Conservation (phyloP, 53 echinoderm and acorn worm genomes). For the Astropecten irregularis region DNA sequence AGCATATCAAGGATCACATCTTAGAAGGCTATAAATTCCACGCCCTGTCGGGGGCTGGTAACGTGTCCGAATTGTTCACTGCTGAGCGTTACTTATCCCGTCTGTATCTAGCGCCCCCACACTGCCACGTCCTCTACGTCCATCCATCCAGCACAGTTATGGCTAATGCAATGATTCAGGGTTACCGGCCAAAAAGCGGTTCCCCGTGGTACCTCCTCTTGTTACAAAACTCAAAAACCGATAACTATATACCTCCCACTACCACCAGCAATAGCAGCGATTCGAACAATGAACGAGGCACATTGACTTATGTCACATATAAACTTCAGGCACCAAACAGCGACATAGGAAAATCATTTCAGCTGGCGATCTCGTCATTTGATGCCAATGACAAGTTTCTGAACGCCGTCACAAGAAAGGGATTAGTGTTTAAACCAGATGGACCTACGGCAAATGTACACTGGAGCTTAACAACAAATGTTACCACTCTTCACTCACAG, state of each 20-base stretch:
- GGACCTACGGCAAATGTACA: constrained; percentile 63
- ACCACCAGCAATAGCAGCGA: neutral
- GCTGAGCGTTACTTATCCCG: constrained; percentile 49
- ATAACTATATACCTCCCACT: neutral
- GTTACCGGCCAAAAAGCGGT: constrained; percentile 43
- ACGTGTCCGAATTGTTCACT: constrained; percentile 51
- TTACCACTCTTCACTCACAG: constrained; percentile 47
- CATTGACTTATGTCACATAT: constrained; percentile 39
- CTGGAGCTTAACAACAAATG: constrained; percentile 60
- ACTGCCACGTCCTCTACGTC: constrained; percentile 55
- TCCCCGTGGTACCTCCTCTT: constrained; percentile 61
- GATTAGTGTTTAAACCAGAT: constrained; percentile 44
- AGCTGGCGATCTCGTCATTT: constrained; percentile 48
- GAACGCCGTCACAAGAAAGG: constrained; percentile 44
- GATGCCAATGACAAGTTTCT: constrained; percentile 43
- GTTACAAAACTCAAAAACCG: constrained; percentile 32
- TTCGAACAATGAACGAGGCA: constrained; percentile 14
- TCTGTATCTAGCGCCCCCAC: constrained; percentile 39
- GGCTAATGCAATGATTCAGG: constrained; percentile 52
- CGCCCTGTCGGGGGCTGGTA: constrained; percentile 27
- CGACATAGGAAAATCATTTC: constrained; percentile 56
- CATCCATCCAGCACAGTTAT: constrained; percentile 51
- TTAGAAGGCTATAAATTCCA: constrained; percentile 66
- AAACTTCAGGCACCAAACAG: constrained; percentile 62
- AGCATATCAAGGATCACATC: constrained; percentile 49